Evolutionary conservation across 1,140 invertebrate genomes (phyloP), one percentile per base, ranked within the genome.

Genomic region (Antheraea mylitta): DNA sequence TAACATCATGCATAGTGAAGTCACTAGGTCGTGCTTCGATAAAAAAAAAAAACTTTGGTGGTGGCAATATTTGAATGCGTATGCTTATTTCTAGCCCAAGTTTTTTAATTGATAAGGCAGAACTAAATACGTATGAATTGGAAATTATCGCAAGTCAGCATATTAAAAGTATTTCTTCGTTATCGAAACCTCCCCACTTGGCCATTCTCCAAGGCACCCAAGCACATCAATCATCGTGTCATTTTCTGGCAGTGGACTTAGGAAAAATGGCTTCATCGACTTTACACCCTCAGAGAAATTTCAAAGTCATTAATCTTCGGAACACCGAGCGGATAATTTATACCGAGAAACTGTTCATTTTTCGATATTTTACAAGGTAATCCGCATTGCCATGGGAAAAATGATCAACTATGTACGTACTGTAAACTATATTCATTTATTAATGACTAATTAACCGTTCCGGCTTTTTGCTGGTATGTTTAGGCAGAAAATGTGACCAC

Each of bases 201-300:
- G 64, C 71, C 58, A 58, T 72, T 69, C 71, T 76, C 76, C 72
- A 67, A 70, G 80, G 74, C 67, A 60, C 68, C 70, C 30, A 59
- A 62, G 45, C 77, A 66, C 79, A 86, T 88, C 79, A 86, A 86
- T 86, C 80, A 81, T 82, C 64, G 66, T 80, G 83, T 85, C 84
- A 86, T 84, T 82, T 85, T 86, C 81, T 83, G 73, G 70, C 74
- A 76, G 75, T 80, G 79, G 77, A 82, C 78, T 78, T 77, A 73
- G 70, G 82, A 85, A 85, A 86, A 85, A 88, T 82, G 76, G 73
- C 83, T 86, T 81, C 81, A 86, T 88, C 80, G 77, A 81, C 75
- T 88, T 83, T 80, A 80, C 80, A 84, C 81, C 78, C 76, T 79
- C 61, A 71, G 74, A 82, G 77, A 81, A 84, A 85, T 79, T 85